phyloP scores from a whole-genome alignment of 2,888 invertebrate genomes.

The Callinectes sapidus region DNA sequence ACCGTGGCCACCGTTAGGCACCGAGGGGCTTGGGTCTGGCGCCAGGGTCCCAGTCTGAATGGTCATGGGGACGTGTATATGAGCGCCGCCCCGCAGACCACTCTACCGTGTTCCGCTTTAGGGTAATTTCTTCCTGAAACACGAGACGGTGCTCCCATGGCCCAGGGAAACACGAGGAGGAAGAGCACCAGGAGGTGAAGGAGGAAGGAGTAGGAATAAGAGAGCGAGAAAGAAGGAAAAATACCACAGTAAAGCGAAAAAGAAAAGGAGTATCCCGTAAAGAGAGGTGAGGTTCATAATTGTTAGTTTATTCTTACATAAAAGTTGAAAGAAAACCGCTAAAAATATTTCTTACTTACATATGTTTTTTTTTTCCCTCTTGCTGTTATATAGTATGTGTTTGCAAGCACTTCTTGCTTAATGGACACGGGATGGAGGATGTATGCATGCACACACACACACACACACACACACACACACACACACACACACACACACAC shows the following conservation, averaged over 20 bases:
- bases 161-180: background rate
- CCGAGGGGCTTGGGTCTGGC: background rate
- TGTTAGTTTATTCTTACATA: background rate
- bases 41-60: background rate
- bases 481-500: background rate
- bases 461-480: background rate
- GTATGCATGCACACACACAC: background rate
- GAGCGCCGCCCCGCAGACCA: background rate
- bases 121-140: constrained; percentile 28
- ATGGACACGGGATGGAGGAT: too few relatives aligned
- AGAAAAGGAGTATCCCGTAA: background rate
- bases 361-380: background rate
- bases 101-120: constrained; percentile 2
- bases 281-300: background rate
- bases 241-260: background rate
- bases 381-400: background rate
- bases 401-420: background rate
- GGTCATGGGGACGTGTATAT: background rate
- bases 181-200: background rate
- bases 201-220: background rate
- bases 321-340: background rate
- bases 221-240: background rate
- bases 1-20: background rate
- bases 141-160: background rate
- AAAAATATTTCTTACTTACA: background rate